A percentile compares a stretch with the other conserved stretches of the same genome.
Evolutionary conservation across 2,888 invertebrate genomes (phyloP).

Genomic region (Nymphalis c-album): DNA sequence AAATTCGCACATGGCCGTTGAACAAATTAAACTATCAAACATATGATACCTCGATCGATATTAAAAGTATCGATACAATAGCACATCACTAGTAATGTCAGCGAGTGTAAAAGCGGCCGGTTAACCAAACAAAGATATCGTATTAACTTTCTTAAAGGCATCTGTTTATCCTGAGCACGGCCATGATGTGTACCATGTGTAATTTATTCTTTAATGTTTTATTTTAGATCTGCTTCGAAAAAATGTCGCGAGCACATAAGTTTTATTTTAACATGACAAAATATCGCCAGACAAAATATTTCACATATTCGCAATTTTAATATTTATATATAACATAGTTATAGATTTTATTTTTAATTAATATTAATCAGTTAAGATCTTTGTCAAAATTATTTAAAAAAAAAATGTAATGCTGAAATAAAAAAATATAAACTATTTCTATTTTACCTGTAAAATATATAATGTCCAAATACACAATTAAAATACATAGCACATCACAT

Average conservation of each 20-base stretch:
- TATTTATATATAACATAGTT: neutral
- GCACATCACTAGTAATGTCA: constrained; percentile 35
- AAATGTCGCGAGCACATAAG: constrained; percentile 1
- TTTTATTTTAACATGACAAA: neutral
- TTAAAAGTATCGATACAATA: neutral
- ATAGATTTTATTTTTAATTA: too few species aligned
- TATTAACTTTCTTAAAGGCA: constrained; percentile 47
- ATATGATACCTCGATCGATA: constrained; percentile 18
- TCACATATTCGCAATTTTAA: neutral
- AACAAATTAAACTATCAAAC: neutral
- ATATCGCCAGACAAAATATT: neutral
- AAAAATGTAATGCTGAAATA: too few species aligned
- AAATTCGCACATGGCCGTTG: too few species aligned
- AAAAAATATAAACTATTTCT: too few species aligned
- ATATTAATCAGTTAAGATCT: too few species aligned
- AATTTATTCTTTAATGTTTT: constrained; percentile 27
- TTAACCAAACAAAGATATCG: constrained; percentile 46
- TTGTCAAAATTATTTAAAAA: too few species aligned
- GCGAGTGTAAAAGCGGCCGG: constrained; percentile 38
- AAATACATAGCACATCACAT: too few species aligned
- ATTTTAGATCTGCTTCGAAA: constrained; percentile 14
- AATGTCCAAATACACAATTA: too few species aligned
- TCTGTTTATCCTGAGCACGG: constrained; percentile 33
- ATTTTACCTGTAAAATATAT: too few species aligned
- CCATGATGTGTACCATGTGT: constrained; percentile 30